Evolutionary conservation across 1,140 invertebrate species (phyloP), one percentile per base, ranked within the genome.

Genomic region (Drosophila lini): DNA sequence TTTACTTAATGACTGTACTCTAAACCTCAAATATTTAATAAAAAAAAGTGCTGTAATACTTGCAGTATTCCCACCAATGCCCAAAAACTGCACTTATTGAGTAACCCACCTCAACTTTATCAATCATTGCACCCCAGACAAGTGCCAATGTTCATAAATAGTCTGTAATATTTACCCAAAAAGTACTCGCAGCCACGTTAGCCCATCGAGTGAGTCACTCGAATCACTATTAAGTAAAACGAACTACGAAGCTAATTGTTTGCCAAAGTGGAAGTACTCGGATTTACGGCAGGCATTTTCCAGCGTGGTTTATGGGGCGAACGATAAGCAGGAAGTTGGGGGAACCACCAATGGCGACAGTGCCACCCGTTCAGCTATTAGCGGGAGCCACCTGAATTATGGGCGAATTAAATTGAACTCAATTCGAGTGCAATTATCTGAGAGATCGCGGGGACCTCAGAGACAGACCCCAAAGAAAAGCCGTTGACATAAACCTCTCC

Each of bases 401-500:
- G 74, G 57, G 16, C 74, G 40, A 78, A 78, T 78, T 71, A 79
- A 73, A 73, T 73, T 64, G 74, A 65, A 74, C 65, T 52, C 61
- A 68, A 69, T 80, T 75, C 44, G 74, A 59, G 48, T 57, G 69
- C 78, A 81, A 79, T 85, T 81, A 75, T 71, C 59, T 25, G 22
- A 36, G 74, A 45, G 9, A 69, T 6, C 19, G 22, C 19, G n/a
- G 36, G 36, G 7, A 22, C 19, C 55, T 32, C 11, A 22, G 41
- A 16, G 25, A 28, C 25, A 28, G 25, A 16, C 10, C 40, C 50
- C 19, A 16, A 25, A 15, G 41, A 32, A 77, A 57, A 67, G 41
- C 62, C 64, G 84, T 88, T 88, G 84, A 89, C 80, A 89, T 89
- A 84, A 89, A 89, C 84, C 85, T 89, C 83, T 89, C 34, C 34